Conservation (phyloP, 53 echinoderm and acorn worm species). For the Hippasteria phrygiana region DNA sequence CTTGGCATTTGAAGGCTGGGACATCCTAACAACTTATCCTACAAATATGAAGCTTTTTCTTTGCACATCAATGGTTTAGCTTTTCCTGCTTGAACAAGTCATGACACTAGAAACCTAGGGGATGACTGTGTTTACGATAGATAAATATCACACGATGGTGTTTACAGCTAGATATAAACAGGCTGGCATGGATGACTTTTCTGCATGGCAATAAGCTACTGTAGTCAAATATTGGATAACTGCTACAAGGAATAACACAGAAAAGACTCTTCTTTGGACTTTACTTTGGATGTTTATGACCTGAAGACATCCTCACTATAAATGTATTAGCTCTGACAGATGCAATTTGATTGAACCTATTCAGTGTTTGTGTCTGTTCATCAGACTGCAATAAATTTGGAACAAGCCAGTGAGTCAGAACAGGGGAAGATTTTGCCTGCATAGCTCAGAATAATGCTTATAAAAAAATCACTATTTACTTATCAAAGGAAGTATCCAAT, state of each 20-base stretch:
- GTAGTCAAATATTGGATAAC: neutral
- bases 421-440: too few species aligned
- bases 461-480: too few species aligned
- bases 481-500: too few species aligned
- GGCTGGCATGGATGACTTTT: neutral
- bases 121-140: neutral
- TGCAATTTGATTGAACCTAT: too few species aligned
- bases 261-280: neutral
- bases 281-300: too few species aligned
- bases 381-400: too few species aligned
- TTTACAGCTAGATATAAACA: slow-evolving; percentile 1
- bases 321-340: too few species aligned
- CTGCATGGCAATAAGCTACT: neutral
- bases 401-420: too few species aligned
- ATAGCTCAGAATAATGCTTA: too few species aligned
- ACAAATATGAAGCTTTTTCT: neutral
- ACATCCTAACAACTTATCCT: neutral
- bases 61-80: neutral
- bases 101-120: neutral
- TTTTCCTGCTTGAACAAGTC: neutral
- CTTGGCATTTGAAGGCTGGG: neutral
- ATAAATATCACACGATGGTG: neutral
- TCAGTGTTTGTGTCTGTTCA: too few species aligned
- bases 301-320: too few species aligned
- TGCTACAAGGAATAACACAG: neutral